A percentile compares a stretch with the other conserved stretches of the same genome.
Evolutionary conservation across 2,888 invertebrate species (phyloP).

Genomic region (Sminthurinus aureus): DNA sequence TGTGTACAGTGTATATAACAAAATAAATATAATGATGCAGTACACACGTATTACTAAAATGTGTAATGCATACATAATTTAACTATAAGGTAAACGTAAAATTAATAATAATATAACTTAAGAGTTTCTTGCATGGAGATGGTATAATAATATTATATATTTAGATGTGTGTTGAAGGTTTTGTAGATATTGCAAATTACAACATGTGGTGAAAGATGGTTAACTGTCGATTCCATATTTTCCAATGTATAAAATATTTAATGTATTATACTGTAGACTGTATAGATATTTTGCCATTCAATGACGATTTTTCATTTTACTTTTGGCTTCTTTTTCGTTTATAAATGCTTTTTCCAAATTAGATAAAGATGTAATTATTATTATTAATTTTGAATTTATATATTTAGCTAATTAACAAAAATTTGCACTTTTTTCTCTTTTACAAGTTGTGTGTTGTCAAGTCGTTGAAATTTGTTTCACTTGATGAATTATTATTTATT

Average conservation of each 20-base stretch:
- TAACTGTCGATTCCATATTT: too few relatives aligned
- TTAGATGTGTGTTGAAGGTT: background rate
- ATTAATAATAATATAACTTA: background rate
- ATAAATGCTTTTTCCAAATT: too few relatives aligned
- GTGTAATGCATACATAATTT: background rate
- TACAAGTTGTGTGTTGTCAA: background rate
- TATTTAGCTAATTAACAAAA: too few relatives aligned
- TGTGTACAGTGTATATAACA: background rate
- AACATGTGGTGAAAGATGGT: too few relatives aligned
- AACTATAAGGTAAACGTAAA: background rate
- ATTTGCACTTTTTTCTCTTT: background rate
- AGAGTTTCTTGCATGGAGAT: conserved; percentile 23
- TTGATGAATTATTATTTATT: background rate
- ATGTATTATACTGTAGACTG: background rate
- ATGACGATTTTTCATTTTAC: background rate
- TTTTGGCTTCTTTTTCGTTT: too few relatives aligned
- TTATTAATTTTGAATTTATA: background rate
- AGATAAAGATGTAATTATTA: background rate
- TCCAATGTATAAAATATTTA: too few relatives aligned
- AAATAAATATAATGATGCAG: background rate
- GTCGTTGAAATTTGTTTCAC: background rate
- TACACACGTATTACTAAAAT: background rate
- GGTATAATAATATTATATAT: background rate
- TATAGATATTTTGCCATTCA: background rate
- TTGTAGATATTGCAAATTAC: background rate